A percentile compares a stretch with the other conserved stretches of the same genome.
Evolutionary conservation across 1,140 invertebrate genomes (phyloP).

Genomic region (Atta texana): DNA sequence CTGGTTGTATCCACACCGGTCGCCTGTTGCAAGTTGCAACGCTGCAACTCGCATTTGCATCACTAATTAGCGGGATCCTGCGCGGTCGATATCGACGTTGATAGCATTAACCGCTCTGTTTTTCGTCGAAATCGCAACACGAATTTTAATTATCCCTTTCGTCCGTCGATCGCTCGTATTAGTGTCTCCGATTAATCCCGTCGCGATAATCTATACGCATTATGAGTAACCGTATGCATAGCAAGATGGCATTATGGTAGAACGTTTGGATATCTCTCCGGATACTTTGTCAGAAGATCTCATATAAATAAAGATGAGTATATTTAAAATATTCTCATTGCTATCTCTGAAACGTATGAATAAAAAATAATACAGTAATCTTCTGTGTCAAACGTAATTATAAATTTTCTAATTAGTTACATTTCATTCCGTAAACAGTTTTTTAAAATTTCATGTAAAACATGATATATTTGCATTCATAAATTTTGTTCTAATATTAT

Average conservation of each 20-base stretch:
- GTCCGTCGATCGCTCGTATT: conserved; percentile 10
- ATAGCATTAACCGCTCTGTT: conserved; percentile 57
- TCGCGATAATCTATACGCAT: conserved; percentile 41
- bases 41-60: conserved; percentile 77
- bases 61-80: conserved; percentile 75
- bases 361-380: neutral
- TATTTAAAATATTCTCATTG: neutral
- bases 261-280: conserved; percentile 20
- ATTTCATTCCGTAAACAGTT: neutral
- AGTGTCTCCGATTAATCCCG: conserved; percentile 38
- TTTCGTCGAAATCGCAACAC: conserved; percentile 57
- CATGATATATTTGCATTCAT: neutral
- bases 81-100: conserved; percentile 46
- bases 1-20: conserved; percentile 63
- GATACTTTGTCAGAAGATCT: conserved; percentile 21
- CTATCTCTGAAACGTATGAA: conserved; percentile 28
- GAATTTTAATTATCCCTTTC: conserved; percentile 63
- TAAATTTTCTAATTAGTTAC: neutral
- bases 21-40: conserved; percentile 40
- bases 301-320: conserved; percentile 38
- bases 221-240: conserved; percentile 11
- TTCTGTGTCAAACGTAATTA: neutral
- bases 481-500: neutral
- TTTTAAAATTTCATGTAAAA: neutral
- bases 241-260: neutral